phyloP scores from a whole-genome alignment of 2,888 invertebrate species.

The Nemotelus nigrinus region DNA sequence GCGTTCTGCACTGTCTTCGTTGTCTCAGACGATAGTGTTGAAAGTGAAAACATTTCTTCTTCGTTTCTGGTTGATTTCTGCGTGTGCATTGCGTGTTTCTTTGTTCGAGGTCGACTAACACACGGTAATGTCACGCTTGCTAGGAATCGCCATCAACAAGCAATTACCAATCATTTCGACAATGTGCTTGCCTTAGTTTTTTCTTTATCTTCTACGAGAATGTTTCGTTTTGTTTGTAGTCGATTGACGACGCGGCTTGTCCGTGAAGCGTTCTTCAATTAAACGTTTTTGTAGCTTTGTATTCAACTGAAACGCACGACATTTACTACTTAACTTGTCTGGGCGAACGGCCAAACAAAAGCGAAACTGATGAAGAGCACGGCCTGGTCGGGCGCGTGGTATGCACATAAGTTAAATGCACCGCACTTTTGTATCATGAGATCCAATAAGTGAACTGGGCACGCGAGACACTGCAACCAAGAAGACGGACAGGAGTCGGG shows the following conservation, averaged over 20 bases:
- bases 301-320: not conserved
- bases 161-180: not conserved
- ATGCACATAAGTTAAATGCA: not conserved
- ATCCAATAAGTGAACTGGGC: not conserved
- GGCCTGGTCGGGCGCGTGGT: slow-evolving; percentile 10
- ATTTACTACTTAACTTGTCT: not conserved
- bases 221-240: not conserved
- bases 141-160: not conserved
- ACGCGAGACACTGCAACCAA: not conserved
- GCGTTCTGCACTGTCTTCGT: not conserved
- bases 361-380: slow-evolving; percentile 7
- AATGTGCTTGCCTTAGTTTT: not conserved
- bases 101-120: not conserved
- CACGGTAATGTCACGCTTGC: slow-evolving; percentile 7
- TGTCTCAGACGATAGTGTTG: slow-evolving; percentile 20
- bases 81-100: not conserved
- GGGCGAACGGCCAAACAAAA: slow-evolving; percentile 3
- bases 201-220: not conserved
- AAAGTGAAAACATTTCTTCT: slow-evolving; percentile 38
- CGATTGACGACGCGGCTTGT: not conserved
- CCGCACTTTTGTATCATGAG: not conserved
- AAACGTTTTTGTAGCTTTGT: not conserved
- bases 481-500: not conserved
- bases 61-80: slow-evolving; percentile 5
- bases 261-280: not conserved